Percentiles rank a stretch among this genome's conserved stretches.
Evolutionary conservation across 2,888 invertebrate species (phyloP).

Genomic region (Chalcosyrphus nemorum): DNA sequence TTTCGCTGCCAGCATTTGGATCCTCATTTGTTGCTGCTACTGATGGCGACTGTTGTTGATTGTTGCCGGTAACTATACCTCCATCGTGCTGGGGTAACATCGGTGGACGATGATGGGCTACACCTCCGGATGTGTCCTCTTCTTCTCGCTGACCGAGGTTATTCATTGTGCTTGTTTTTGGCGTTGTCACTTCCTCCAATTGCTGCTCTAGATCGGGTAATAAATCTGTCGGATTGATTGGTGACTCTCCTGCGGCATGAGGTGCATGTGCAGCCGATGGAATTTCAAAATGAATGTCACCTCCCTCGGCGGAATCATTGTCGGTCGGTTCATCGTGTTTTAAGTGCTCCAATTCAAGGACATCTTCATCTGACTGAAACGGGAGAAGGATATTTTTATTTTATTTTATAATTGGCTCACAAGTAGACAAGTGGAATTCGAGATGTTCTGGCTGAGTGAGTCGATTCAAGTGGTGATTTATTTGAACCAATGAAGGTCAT

Average conservation of each 20-base stretch:
- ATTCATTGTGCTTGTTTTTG: slow-evolving; percentile 75
- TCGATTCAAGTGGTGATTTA: not conserved
- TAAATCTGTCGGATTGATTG: slow-evolving; percentile 74
- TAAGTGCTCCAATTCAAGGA: slow-evolving; percentile 83
- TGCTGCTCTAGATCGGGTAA: slow-evolving; percentile 79
- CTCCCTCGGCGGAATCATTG: slow-evolving; percentile 49
- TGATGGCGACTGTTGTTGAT: slow-evolving; percentile 47
- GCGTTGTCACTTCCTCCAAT: slow-evolving; percentile 78
- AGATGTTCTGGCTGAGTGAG: not conserved
- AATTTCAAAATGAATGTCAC: slow-evolving; percentile 56
- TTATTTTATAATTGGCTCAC: not conserved
- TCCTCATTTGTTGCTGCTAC: slow-evolving; percentile 39
- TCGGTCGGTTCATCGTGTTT: slow-evolving; percentile 78
- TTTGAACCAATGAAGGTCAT: not conserved
- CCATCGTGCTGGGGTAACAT: slow-evolving; percentile 75
- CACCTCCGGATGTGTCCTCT: slow-evolving; percentile 61
- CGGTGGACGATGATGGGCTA: slow-evolving; percentile 77
- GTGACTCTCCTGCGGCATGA: slow-evolving; percentile 57
- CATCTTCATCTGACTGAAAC: slow-evolving; percentile 83
- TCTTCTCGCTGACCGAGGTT: slow-evolving; percentile 48
- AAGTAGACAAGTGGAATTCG: not conserved
- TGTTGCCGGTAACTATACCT: slow-evolving; percentile 73
- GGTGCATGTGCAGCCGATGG: slow-evolving; percentile 32
- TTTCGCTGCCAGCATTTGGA: slow-evolving; percentile 62
- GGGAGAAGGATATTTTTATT: not conserved